Conservation (phyloP, 1,140 invertebrate species). For the Panagrolaimus sp. region DNA sequence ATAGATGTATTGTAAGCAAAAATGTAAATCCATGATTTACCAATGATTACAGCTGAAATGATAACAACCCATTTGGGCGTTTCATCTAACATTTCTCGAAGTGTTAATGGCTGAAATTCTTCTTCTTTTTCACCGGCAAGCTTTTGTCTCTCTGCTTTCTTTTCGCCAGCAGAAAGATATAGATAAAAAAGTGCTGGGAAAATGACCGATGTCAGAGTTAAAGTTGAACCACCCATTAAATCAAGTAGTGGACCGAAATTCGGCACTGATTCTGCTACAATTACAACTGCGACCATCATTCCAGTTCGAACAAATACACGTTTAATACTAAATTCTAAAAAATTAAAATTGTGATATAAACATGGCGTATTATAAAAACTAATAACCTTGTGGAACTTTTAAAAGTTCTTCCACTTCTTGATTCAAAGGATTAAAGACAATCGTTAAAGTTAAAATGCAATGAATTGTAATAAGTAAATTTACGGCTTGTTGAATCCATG, state of each 20-base stretch:
- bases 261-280: constrained; percentile 75
- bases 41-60: constrained; percentile 16
- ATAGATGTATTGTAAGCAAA: not conserved
- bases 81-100: constrained; percentile 13
- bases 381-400: constrained; percentile 47
- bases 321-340: constrained; percentile 75
- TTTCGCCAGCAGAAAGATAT: constrained; percentile 43
- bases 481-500: constrained; percentile 50
- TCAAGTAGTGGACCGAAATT: constrained; percentile 82
- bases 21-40: not conserved
- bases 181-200: constrained; percentile 57
- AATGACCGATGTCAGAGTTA: constrained; percentile 63
- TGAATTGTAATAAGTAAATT: constrained; percentile 58
- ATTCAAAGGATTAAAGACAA: constrained; percentile 59
- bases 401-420: constrained; percentile 58
- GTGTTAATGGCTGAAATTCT: constrained; percentile 11
- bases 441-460: constrained; percentile 55
- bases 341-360: too few relatives aligned
- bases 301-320: constrained; percentile 67
- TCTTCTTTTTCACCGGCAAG: constrained; percentile 1
- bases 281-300: constrained; percentile 69
- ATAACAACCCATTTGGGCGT: constrained; percentile 13
- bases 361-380: too few relatives aligned
- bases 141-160: not conserved
- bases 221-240: constrained; percentile 75